Evolutionary conservation across 2,113 vertebrate genomes (phyloP), one percentile per base, ranked within the genome.

Genomic region (Apodemus sylvaticus): DNA sequence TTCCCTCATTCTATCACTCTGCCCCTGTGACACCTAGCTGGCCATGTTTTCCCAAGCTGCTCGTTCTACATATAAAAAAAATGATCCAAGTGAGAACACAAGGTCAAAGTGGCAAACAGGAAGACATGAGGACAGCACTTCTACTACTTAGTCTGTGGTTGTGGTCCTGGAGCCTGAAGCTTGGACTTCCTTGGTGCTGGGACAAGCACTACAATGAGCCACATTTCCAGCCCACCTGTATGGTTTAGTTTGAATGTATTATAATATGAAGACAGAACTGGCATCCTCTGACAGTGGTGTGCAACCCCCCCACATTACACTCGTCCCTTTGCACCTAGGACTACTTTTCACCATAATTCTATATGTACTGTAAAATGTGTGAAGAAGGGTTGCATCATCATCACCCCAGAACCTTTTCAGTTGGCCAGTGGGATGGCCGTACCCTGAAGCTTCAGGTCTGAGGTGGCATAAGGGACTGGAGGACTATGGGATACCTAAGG

Each of bases 401-500:
- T 2, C 17, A 8, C 0, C 16, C 31, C 58, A 66, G 8, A 12
- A 34, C 7, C 71, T 13, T 36, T 24, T 9, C 16, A 2, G 51
- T 62, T 26, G 4, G 1, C n/a, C 8, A 58, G 29, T 0, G 12
- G 16, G 19, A 55, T 24, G 89, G 29, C 19, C 34, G 3, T 55
- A 7, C 10, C 17, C 74, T 17, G 48, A 9, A 29, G 51, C 39
- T 24, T 31, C 31, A 17, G 66, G 55, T 64, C 29, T 36, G 7
- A 14, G 45, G 58, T 53, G 39, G 78, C 7, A 16, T 5, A 39
- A 17, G 34, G 5, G 9, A n/a, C 19, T 24, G 3, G 36, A 68
- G 17, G 55, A 7, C 0, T 17, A 4, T 66, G 29, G 24, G n/a
- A 51, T 92, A 99, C 99, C 99, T 39, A 99, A 98, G 1, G 99